Evolutionary conservation across 2,888 invertebrate species (phyloP).

Genomic region (Nomada flava): DNA sequence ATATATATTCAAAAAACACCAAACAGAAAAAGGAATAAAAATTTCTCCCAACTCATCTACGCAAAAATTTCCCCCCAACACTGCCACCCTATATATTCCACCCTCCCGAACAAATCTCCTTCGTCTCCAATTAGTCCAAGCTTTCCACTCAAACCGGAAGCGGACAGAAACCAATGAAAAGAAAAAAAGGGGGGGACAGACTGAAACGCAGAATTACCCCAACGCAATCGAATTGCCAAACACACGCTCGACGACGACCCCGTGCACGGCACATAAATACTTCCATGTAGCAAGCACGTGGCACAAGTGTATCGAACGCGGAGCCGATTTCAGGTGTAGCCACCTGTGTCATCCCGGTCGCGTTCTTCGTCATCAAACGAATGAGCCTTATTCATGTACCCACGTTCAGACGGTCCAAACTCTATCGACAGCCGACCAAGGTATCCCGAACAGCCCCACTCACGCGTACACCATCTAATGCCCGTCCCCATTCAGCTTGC

Average conservation of each 20-base stretch:
- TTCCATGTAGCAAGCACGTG: neutral
- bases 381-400: conserved; percentile 52
- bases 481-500: conserved; percentile 29
- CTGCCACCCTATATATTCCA: neutral
- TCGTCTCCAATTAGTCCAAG: neutral
- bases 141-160: neutral
- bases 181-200: neutral
- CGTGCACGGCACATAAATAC: neutral
- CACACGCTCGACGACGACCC: neutral
- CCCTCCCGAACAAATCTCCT: neutral
- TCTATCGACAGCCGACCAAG: neutral
- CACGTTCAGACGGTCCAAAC: conserved; percentile 31
- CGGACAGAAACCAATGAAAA: neutral
- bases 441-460: conserved; percentile 11
- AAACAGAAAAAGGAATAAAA: neutral
- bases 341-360: conserved; percentile 25
- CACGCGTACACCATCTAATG: conserved; percentile 39
- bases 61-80: neutral
- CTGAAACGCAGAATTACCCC: neutral
- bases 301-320: neutral
- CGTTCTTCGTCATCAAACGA: conserved; percentile 47
- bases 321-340: neutral
- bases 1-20: neutral
- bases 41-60: neutral
- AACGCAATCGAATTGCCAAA: neutral